These are phyloP conservation scores for Orussus abietinus DNA, from an alignment of 1,140 invertebrate genomes.

Conservation along the genomic window DNA sequence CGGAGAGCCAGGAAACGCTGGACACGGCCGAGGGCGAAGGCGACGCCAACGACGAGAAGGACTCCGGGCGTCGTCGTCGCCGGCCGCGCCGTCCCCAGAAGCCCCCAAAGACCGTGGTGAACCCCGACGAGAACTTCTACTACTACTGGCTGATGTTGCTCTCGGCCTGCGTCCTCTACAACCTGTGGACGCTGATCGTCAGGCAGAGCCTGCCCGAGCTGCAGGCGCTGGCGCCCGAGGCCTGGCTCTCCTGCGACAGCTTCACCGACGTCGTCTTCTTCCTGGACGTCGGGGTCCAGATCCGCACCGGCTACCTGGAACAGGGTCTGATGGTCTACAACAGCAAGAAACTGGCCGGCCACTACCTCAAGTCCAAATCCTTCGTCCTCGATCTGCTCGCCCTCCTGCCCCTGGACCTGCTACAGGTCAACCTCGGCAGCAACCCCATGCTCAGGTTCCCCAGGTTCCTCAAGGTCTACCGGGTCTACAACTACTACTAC, in stretches of 20 bases:
- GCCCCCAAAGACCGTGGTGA: constrained; percentile 81
- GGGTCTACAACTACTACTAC: constrained; percentile 90
- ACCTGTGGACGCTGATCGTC: constrained; percentile 93
- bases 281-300: constrained; percentile 83
- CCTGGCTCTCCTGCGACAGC: constrained; percentile 79
- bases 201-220: constrained; percentile 91
- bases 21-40: constrained; percentile 61
- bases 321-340: constrained; percentile 93
- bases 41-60: constrained; percentile 58
- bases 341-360: constrained; percentile 80
- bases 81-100: constrained; percentile 62
- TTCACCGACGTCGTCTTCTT: constrained; percentile 84
- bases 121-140: constrained; percentile 93
- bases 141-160: constrained; percentile 92
- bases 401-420: constrained; percentile 80
- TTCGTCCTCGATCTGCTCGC: constrained; percentile 84
- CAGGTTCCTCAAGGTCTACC: constrained; percentile 82
- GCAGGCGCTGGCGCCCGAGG: constrained; percentile 61
- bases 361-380: constrained; percentile 80
- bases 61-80: constrained; percentile 52
- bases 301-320: constrained; percentile 92
- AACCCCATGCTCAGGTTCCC: constrained; percentile 81
- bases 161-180: constrained; percentile 87
- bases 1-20: constrained; percentile 76
- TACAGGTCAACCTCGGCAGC: constrained; percentile 75